Base-by-base conservation (phyloP, 2,797 vertebrate species). In the Alca torda region DNA sequence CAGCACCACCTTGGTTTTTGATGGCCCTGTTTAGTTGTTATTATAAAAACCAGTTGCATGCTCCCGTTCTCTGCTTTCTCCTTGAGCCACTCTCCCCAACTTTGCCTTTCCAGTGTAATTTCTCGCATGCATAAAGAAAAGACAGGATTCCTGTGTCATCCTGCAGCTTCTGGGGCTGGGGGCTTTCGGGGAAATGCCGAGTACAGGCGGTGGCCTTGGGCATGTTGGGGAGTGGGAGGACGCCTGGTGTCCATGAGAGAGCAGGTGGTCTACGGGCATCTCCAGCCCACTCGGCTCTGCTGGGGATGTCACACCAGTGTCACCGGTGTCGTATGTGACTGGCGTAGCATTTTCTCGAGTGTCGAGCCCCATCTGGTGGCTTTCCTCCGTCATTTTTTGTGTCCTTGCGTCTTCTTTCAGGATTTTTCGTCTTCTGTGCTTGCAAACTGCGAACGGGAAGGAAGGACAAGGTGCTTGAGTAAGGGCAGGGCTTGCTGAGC, bases 281-380 rank as follows among this genome's bases (percentile, higher is more conserved):
- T 43, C 86, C 68, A 90, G 25, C 84, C 46, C 12, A 5, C 68
- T 60, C 5, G 3, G 37, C 17, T 82, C 43, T 30, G 70, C 72
- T 31, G 84, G 39, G 80, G 78, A 9, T 93, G 81, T 87, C 90
- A 63, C 81, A 69, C n/a, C 77, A 23, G 70, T 95, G 80, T 79
- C 95, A 69, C 85, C 90, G 37, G 67, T 59, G 77, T 87, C 43
- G 28, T 53, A 3, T 53, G 57, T 53, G 92, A 14, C 75, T 5
- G 89, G n/a, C 7, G 11, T 8, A 16, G 56, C 64, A 4, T 86
- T 96, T 95, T 39, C 85, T 84, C 79, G 61, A 84, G 93, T 35
- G 80, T 23, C 15, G 96, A 95, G 96, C 96, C 88, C 96, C 96
- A 95, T 87, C 96, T 97, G 96, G 93, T 70, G 96, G 96, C 72